Evolutionary conservation across 2,888 invertebrate species (phyloP).

Genomic region (Palloptera scutellata): DNA sequence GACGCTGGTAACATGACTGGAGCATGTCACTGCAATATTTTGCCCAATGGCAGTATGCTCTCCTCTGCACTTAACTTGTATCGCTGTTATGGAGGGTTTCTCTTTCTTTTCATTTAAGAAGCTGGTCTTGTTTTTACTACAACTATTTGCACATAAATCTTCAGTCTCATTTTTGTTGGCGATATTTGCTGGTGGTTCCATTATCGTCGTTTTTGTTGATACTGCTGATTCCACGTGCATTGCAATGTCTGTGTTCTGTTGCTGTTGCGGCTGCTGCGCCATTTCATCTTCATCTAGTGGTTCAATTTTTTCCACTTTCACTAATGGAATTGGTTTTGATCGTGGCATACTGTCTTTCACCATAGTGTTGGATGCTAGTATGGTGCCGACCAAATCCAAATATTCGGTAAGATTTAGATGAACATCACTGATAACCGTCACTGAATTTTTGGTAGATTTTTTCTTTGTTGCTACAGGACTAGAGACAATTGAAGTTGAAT

Average conservation of each 20-base stretch:
- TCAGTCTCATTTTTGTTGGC: slow-evolving; percentile 47
- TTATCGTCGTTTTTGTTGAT: slow-evolving; percentile 26
- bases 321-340: slow-evolving; percentile 52
- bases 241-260: slow-evolving; percentile 7
- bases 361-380: slow-evolving; percentile 61
- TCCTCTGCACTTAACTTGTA: slow-evolving; percentile 31
- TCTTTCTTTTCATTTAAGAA: slow-evolving; percentile 16
- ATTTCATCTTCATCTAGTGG: slow-evolving; percentile 55
- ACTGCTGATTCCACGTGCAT: not conserved
- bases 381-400: slow-evolving; percentile 61
- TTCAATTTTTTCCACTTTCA: slow-evolving; percentile 60
- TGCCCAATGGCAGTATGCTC: slow-evolving; percentile 35
- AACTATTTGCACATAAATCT: slow-evolving; percentile 43
- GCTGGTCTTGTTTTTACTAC: slow-evolving; percentile 38
- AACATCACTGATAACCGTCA: slow-evolving; percentile 63
- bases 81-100: slow-evolving; percentile 12
- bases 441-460: slow-evolving; percentile 53
- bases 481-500: slow-evolving; percentile 17
- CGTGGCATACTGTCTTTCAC: slow-evolving; percentile 49
- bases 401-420: slow-evolving; percentile 63
- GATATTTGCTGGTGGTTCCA: slow-evolving; percentile 38
- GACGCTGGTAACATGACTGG: slow-evolving; percentile 59
- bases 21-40: slow-evolving; percentile 34
- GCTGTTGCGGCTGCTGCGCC: slow-evolving; percentile 14
- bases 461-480: slow-evolving; percentile 28